phyloP scores from a whole-genome alignment of 2,797 vertebrate species.

The Decapterus maruadsi region DNA sequence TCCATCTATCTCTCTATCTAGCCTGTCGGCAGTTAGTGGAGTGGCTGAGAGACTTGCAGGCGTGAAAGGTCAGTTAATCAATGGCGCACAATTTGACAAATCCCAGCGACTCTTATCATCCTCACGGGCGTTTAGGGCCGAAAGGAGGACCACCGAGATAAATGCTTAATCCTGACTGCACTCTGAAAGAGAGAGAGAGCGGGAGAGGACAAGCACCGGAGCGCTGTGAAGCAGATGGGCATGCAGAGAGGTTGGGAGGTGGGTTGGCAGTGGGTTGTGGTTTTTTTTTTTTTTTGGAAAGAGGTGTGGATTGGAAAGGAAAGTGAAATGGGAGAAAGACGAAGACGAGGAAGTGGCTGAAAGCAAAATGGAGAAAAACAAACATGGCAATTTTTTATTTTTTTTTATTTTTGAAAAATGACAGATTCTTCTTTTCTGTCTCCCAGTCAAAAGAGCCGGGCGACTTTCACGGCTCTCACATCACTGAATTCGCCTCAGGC shows the following conservation, averaged over 20 bases:
- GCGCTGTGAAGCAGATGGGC: slow-evolving; percentile 64
- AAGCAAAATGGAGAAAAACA: slow-evolving; percentile 62
- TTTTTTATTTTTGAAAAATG: slow-evolving; percentile 48
- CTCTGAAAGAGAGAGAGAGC: slow-evolving; percentile 41
- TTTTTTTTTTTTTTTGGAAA: background rate
- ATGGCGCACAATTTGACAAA: slow-evolving; percentile 90
- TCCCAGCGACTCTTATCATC: slow-evolving; percentile 88
- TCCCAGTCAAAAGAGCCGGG: slow-evolving; percentile 36
- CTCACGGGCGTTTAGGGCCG: slow-evolving; percentile 83
- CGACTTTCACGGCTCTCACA: slow-evolving; percentile 54
- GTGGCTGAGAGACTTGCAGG: slow-evolving; percentile 85
- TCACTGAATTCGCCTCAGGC: slow-evolving; percentile 51
- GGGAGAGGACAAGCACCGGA: slow-evolving; percentile 45
- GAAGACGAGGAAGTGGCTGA: slow-evolving; percentile 53
- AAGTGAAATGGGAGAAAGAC: slow-evolving; percentile 40
- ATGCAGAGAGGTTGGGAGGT: slow-evolving; percentile 58
- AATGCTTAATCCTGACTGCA: slow-evolving; percentile 85
- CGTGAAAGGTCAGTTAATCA: slow-evolving; percentile 90
- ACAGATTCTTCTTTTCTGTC: slow-evolving; percentile 59
- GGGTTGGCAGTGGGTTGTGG: background rate
- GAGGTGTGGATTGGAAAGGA: slow-evolving; percentile 29
- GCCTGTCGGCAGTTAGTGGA: slow-evolving; percentile 85
- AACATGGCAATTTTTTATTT: slow-evolving; percentile 8
- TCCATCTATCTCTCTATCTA: slow-evolving; percentile 87
- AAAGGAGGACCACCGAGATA: slow-evolving; percentile 84